Conservation (phyloP, 1,140 invertebrate species). For the Drosophila fuyamai region DNA sequence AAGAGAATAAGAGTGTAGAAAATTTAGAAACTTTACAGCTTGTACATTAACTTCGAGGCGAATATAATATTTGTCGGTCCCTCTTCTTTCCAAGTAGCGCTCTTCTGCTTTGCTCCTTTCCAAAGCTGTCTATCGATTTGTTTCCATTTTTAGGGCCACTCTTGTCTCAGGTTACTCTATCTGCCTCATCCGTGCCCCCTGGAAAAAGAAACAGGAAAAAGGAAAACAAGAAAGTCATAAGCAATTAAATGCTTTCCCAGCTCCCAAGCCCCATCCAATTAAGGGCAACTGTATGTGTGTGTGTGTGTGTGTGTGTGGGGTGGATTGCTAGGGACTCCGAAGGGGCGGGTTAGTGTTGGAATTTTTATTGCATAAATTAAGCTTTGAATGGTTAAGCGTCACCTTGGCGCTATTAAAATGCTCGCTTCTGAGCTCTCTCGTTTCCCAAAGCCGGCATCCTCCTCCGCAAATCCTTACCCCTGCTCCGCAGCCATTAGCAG, state of each 20-base stretch:
- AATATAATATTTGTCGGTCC: background rate
- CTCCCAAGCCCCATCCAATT: slow-evolving; percentile 63
- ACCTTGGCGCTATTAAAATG: slow-evolving; percentile 81
- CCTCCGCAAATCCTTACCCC: background rate
- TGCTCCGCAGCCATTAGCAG: slow-evolving; percentile 46
- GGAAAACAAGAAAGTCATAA: slow-evolving; percentile 66
- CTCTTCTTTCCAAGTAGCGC: background rate
- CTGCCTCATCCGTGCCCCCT: slow-evolving; percentile 3
- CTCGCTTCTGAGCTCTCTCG: slow-evolving; percentile 21
- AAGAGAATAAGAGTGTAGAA: background rate
- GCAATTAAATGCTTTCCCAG: slow-evolving; percentile 72
- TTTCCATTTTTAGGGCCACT: slow-evolving; percentile 60
- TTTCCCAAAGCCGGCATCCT: background rate
- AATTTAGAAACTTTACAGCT: background rate
- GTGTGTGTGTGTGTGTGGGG: background rate
- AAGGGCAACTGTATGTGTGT: slow-evolving; percentile 30
- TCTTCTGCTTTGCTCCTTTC: background rate
- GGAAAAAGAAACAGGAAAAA: slow-evolving; percentile 30
- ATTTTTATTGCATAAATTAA: slow-evolving; percentile 84
- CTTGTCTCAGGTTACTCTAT: slow-evolving; percentile 52
- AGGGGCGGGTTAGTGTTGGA: slow-evolving; percentile 22
- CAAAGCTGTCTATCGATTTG: slow-evolving; percentile 54
- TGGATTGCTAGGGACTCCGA: background rate
- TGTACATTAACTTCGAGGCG: no score
- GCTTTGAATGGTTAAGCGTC: slow-evolving; percentile 79